These are phyloP conservation scores for Lasioglossum marginatum DNA, from an alignment of 2,888 invertebrate genomes.

Conservation along the genomic window DNA sequence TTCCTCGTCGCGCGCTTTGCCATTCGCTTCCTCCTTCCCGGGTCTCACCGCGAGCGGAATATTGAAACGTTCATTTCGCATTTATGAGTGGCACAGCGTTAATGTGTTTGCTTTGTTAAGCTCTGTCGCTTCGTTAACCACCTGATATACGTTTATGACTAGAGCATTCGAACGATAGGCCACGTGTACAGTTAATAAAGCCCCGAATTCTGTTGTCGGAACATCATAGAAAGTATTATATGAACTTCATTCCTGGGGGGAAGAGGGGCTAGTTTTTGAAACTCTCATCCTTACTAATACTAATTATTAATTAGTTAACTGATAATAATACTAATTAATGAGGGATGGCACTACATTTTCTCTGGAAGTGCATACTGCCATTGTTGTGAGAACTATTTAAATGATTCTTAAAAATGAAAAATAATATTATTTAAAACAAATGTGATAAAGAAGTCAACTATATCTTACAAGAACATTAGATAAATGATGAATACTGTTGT, in stretches of 20 bases:
- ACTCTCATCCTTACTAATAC: neutral
- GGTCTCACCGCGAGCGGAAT: neutral
- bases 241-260: slow-evolving; percentile 5
- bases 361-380: neutral
- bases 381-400: neutral
- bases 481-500: neutral
- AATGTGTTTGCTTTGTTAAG: slow-evolving; percentile 72
- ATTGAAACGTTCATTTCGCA: slow-evolving; percentile 52
- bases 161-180: slow-evolving; percentile 38
- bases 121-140: slow-evolving; percentile 48
- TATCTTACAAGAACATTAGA: neutral
- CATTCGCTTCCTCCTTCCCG: neutral
- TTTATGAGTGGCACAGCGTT: slow-evolving; percentile 69
- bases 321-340: neutral
- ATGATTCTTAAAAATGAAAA: neutral
- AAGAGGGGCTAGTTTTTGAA: neutral
- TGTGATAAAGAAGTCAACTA: neutral
- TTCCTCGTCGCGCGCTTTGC: neutral
- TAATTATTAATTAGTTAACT: no score
- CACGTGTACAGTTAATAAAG: slow-evolving; percentile 60
- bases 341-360: neutral
- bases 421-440: neutral
- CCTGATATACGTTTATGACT: slow-evolving; percentile 73
- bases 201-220: slow-evolving; percentile 38
- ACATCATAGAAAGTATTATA: neutral